Evolutionary conservation across 2,888 invertebrate species (phyloP), one percentile per base, ranked within the genome.

Genomic region (Auanema sp.): DNA sequence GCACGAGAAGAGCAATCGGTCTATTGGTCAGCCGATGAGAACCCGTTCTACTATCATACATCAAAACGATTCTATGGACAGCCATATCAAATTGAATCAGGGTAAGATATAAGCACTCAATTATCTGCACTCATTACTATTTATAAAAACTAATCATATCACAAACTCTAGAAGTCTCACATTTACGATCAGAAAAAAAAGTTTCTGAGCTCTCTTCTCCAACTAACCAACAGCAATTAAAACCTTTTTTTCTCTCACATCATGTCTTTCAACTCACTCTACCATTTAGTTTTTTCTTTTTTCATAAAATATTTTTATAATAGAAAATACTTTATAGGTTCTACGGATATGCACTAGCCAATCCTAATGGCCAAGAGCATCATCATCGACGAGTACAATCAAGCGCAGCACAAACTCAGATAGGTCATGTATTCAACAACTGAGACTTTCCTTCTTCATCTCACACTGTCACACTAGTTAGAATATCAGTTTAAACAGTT

Each of bases 11-110:
- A 82, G 57, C 82, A 82, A 56, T 78, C 80, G 8, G 73, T 82
- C 18, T 83, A 83, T 59, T 82, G 82, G 82, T 79, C 78, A 24
- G 81, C 82, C 11, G 83, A 83, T 60, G 82, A 82, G 62, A 81
- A 82, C 64, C 82, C 82, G 41, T 80, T 78, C 64, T 79, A 80
- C 66, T 82, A 81, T 62, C 79, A 82, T 60, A 75, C 81, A 23
- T 77, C 81, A 6, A 79, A 78, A 64, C 62, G 81, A 50, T 78
- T 76, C 66, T 82, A 79, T 60, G 79, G 78, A 41, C 79, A 81
- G 65, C 82, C 81, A 11, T 81, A 80, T 59, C 73, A 75, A 57
- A 75, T 81, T 54, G 81, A 81, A 58, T 72, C 77, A 21, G 79
- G 79, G 71, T 80, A 54, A 50, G 64, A 24, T 18, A 24, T 8